Percentiles rank a stretch among this genome's conserved stretches.
phyloP scores from a whole-genome alignment of 2,797 vertebrate genomes.

The Botia almorhae region DNA sequence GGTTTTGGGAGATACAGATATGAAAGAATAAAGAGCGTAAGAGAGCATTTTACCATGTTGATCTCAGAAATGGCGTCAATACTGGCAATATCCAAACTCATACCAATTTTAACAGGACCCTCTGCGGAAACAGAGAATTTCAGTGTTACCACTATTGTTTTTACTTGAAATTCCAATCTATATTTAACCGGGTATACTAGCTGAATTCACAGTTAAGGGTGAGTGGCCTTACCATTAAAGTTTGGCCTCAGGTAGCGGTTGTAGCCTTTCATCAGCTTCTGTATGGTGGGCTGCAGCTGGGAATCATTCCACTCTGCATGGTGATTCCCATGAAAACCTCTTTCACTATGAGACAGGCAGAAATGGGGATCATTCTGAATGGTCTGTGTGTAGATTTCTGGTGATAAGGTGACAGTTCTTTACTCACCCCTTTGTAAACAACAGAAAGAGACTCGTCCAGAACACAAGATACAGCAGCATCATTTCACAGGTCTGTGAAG shows the following conservation, averaged over 20 bases:
- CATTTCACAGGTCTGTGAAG: constrained; percentile 24
- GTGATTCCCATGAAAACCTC: constrained; percentile 62
- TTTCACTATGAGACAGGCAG: constrained; percentile 56
- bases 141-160: constrained; percentile 1
- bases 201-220: background rate
- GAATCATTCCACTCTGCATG: constrained; percentile 79
- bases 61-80: constrained; percentile 94
- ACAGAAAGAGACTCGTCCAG: constrained; percentile 33
- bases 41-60: constrained; percentile 81
- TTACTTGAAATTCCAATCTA: constrained; percentile 21
- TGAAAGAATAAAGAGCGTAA: background rate
- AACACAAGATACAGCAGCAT: constrained; percentile 40
- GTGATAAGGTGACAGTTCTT: background rate
- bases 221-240: constrained; percentile 84
- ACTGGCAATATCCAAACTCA: constrained; percentile 92
- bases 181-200: background rate
- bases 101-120: constrained; percentile 87
- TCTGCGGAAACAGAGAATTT: constrained; percentile 62
- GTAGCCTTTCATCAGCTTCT: constrained; percentile 91
- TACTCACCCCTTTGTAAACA: constrained; percentile 42
- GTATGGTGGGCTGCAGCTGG: constrained; percentile 84
- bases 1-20: background rate
- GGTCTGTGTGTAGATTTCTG: background rate
- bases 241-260: constrained; percentile 93
- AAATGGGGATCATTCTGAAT: constrained; percentile 2